These are phyloP conservation scores for Lethenteron reissneri DNA, from an alignment of 2,113 vertebrate genomes.

Conservation along the genomic window DNA sequence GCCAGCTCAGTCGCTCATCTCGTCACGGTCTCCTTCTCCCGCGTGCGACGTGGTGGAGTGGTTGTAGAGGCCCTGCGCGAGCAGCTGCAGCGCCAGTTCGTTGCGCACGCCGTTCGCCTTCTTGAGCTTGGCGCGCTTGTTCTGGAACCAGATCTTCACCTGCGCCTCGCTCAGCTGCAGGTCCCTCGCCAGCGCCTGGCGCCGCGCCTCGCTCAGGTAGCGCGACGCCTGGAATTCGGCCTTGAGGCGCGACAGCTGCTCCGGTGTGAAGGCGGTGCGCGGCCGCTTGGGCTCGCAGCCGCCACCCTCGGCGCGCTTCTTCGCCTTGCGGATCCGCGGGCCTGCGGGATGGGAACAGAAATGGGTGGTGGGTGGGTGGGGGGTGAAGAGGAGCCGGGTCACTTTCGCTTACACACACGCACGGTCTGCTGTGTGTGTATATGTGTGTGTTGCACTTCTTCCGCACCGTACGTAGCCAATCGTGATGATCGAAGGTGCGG, in stretches of 20 bases:
- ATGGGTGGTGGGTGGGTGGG: background rate
- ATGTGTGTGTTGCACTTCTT: too few relatives aligned
- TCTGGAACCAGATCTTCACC: conserved; percentile 92
- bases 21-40: conserved; percentile 81
- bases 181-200: conserved; percentile 59
- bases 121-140: conserved; percentile 82
- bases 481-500: too few relatives aligned
- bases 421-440: too few relatives aligned
- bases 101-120: conserved; percentile 58
- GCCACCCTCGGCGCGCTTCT: conserved; percentile 47
- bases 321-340: conserved; percentile 87
- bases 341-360: conserved; percentile 29
- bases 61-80: conserved; percentile 82
- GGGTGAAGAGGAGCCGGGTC: too few relatives aligned
- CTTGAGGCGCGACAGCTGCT: conserved; percentile 71
- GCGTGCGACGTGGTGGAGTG: conserved; percentile 58
- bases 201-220: conserved; percentile 66
- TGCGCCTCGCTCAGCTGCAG: conserved; percentile 72
- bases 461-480: too few relatives aligned
- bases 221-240: conserved; percentile 65
- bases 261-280: conserved; percentile 66
- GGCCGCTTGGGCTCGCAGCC: conserved; percentile 78
- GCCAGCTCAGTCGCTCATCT: too few relatives aligned
- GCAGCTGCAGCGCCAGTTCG: conserved; percentile 55
- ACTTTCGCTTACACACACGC: too few relatives aligned